Conservation (phyloP, 2,113 vertebrate genomes). For the Ctenomys sociabilis region DNA sequence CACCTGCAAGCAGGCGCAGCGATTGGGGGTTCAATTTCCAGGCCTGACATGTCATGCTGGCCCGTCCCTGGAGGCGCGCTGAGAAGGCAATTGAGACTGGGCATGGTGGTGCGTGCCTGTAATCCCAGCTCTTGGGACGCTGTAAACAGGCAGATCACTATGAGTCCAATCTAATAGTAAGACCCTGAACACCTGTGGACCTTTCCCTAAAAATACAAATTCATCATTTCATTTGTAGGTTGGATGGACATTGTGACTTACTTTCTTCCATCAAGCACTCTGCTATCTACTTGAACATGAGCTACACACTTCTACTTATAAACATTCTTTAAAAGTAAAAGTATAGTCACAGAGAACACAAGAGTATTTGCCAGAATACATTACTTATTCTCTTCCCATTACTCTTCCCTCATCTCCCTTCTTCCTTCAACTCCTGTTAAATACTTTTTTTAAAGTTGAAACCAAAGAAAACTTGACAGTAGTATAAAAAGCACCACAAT, state of each 20-base stretch:
- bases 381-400: not conserved
- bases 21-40: too few relatives aligned
- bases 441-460: conserved; percentile 22
- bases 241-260: conserved; percentile 89
- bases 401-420: not conserved
- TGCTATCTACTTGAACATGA: conserved; percentile 92
- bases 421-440: not conserved
- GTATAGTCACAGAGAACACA: not conserved
- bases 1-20: too few relatives aligned
- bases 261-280: conserved; percentile 94
- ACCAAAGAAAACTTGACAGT: conserved; percentile 2
- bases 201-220: too few relatives aligned
- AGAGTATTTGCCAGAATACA: not conserved
- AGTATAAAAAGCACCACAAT: not conserved
- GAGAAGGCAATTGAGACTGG: too few relatives aligned
- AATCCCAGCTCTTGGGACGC: too few relatives aligned
- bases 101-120: too few relatives aligned
- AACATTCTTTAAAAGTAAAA: not conserved
- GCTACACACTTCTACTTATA: conserved; percentile 83
- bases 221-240: conserved; percentile 93
- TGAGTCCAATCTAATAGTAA: too few relatives aligned
- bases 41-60: too few relatives aligned
- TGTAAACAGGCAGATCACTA: too few relatives aligned
- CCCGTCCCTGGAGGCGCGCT: too few relatives aligned
- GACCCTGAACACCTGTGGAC: too few relatives aligned